A percentile compares a stretch with the other conserved stretches of the same genome.
phyloP scores from a whole-genome alignment of 1,140 invertebrate genomes.

The Penaeus japonicus region DNA sequence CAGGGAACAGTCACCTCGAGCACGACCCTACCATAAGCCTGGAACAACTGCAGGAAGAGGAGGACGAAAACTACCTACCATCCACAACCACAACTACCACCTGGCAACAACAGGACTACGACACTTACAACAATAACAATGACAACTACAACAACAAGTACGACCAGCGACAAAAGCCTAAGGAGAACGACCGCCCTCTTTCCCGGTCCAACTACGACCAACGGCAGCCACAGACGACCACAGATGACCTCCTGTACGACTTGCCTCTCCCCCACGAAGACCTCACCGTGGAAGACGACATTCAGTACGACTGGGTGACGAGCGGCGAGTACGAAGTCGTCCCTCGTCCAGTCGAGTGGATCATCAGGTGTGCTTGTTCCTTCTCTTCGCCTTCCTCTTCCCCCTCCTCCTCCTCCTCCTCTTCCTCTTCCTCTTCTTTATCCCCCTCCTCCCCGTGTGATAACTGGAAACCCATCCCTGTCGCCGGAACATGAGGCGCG shows the following conservation, averaged over 20 bases:
- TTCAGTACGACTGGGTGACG: slow-evolving; percentile 36
- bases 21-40: too few species aligned
- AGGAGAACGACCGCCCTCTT: not conserved
- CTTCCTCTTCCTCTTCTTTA: not conserved
- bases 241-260: slow-evolving; percentile 8
- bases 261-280: slow-evolving; percentile 23
- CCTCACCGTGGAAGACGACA: slow-evolving; percentile 39
- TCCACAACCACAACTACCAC: not conserved
- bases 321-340: slow-evolving; percentile 47
- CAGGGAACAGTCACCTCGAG: too few species aligned
- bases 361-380: slow-evolving; percentile 42
- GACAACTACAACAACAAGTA: not conserved
- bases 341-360: slow-evolving; percentile 50
- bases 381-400: not conserved
- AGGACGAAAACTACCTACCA: too few species aligned
- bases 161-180: not conserved
- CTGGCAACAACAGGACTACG: not conserved
- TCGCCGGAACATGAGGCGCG: too few species aligned
- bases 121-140: not conserved
- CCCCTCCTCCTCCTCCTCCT: not conserved
- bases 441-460: not conserved
- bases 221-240: too few species aligned
- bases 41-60: too few species aligned
- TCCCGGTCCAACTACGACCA: too few species aligned
- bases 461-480: too few species aligned